These are phyloP conservation scores for Myiagra hebetior DNA, from an alignment of 2,113 vertebrate genomes.

Conservation along the genomic window DNA sequence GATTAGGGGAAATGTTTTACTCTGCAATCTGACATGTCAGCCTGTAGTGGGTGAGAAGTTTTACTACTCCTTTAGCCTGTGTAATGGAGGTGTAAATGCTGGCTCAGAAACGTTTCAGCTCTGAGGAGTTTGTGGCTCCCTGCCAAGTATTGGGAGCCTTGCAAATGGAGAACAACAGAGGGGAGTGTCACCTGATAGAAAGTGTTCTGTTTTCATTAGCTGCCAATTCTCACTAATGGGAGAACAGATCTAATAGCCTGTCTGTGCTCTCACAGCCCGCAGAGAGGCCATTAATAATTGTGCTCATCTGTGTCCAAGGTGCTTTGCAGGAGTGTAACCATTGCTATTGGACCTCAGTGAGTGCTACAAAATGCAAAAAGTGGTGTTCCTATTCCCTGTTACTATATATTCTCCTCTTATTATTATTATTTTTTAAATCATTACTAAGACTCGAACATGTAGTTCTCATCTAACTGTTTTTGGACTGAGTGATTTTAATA, in stretches of 20 bases:
- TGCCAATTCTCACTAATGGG: background rate
- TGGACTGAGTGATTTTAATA: background rate
- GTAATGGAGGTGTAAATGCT: background rate
- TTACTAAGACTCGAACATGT: background rate
- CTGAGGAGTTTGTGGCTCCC: background rate
- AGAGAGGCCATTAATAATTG: background rate
- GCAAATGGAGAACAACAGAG: background rate
- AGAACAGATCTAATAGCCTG: background rate
- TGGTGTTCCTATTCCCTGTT: background rate
- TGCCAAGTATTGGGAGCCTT: background rate
- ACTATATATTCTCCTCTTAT: background rate
- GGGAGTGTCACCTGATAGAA: background rate
- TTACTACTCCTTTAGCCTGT: background rate
- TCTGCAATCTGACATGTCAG: background rate
- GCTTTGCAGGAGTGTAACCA: background rate
- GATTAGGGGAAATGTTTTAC: background rate
- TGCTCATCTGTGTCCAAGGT: background rate
- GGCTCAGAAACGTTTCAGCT: background rate
- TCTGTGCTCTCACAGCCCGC: background rate
- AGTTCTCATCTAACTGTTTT: background rate
- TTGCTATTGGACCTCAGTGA: background rate
- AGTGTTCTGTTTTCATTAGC: conserved; percentile 6
- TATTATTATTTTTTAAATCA: background rate
- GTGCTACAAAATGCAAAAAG: background rate
- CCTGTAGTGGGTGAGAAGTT: background rate